Evolutionary conservation across 2,113 vertebrate genomes (phyloP), one percentile per base, ranked within the genome.

Genomic region (Nansenia antarctica): DNA sequence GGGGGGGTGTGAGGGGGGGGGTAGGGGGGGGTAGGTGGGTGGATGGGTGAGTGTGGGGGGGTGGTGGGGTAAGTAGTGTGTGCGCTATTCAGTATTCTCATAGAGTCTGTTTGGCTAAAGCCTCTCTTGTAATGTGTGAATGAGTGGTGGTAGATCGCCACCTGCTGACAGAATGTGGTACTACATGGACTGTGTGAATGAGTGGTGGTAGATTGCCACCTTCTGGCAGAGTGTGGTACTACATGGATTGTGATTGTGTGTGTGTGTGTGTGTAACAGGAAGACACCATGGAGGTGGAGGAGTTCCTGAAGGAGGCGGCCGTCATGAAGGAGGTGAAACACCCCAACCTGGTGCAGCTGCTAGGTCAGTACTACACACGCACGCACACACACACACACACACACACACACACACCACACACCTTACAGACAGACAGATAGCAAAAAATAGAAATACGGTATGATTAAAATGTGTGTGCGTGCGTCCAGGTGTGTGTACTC

Each of bases 251-350:
- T 14, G 1, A 6, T 18, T 14, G 11, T 27, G 20, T 62, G 20
- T 27, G 27, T 42, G 24, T 34, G 1, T 65, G 7, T 62, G 18
- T 55, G 29, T 32, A 55, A 32, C 80, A 99, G 98, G 98, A 99
- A 84, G 98, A 99, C 78, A 99, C 98, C 52, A 99, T 99, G 98
- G 98, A 99, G 74, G 97, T 99, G 30, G 98, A 99, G 52, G 98
- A 99, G 80, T 99, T 99, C 83, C 83, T 99, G 55, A 99, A 99
- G 89, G 98, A 99, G 88, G 98, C 98, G 45, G 94, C 96, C 27
- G 98, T 99, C 55, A 99, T 99, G 98, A 99, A 99, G 78, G 98
- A 99, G 85, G 98, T 99, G 70, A 99, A 99, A 86, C 98, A 99
- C 53, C 98, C 98, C 47, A 99, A 99, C 78, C 90, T 99, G 15